Base-by-base conservation (phyloP, 2,888 invertebrate species). In the Caenorhabditis macrosperma region DNA sequence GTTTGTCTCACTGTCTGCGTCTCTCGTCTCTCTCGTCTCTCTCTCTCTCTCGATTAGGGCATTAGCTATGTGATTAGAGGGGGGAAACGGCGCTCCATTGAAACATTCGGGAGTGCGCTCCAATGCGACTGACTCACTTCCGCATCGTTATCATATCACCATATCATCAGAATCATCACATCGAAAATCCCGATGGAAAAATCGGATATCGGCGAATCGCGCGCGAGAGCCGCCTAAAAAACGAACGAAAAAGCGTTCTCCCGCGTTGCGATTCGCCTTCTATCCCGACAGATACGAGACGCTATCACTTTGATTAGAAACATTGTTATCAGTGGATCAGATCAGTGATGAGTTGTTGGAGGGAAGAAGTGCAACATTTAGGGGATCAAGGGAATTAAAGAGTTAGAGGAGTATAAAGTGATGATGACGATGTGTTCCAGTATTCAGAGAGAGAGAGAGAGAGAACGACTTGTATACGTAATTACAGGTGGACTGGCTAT, bases 281-380 rank as follows among this genome's bases (percentile, higher is more conserved):
- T 6, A 46, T 22, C 3, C 1, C 46, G 20, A 46, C 1, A 46
- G 6, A 15, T 12, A 12, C 38, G 12, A 38, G 15, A 12, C 38
- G 12, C 6, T 33, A 33, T 33, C 33, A 38, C 12, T 38, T 9
- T 12, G 38, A 38, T 15, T n/a, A n/a, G n/a, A n/a, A n/a, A n/a
- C n/a, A n/a, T n/a, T n/a, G n/a, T n/a, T n/a, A n/a, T n/a, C n/a
- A n/a, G n/a, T n/a, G n/a, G n/a, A n/a, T n/a, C n/a, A n/a, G 38
- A 46, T 46, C 46, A 46, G 46, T 46, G 46, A 46, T 46, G 17
- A 46, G n/a, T 46, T 46, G n/a, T n/a, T n/a, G n/a, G n/a, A 46
- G 3, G 22, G 20, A 20, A 17, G 5, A 20, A 46, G 46, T 22
- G 46, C 46, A 38, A 38, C 38, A 38, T 33, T 33, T 10, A 12